Conservation (phyloP, 2,888 invertebrate species). For the Cremastinae sp. region DNA sequence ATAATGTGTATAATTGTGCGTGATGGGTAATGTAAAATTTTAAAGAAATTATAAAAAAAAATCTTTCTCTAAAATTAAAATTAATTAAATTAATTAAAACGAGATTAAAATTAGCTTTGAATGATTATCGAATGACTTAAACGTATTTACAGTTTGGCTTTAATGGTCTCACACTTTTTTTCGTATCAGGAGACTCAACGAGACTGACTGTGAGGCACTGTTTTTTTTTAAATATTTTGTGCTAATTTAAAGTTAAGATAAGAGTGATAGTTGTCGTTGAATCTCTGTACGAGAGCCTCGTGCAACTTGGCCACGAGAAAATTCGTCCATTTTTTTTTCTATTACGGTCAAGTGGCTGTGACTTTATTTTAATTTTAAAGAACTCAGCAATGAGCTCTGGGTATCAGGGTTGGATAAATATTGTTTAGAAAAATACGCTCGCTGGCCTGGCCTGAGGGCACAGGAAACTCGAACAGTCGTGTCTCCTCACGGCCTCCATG, state of each 20-base stretch:
- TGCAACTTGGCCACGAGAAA: conserved; percentile 48
- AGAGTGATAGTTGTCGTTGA: conserved; percentile 47
- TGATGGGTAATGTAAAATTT: neutral
- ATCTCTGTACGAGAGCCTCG: conserved; percentile 56
- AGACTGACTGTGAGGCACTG: conserved; percentile 36
- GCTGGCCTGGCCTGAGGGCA: conserved; percentile 80
- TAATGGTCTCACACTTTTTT: conserved; percentile 40
- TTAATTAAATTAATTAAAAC: conserved; percentile 12
- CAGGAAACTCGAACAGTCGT: conserved; percentile 85
- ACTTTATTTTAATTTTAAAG: conserved; percentile 38
- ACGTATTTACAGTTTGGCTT: conserved; percentile 63
- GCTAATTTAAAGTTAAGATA: conserved; percentile 26
- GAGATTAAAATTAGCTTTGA: conserved; percentile 2
- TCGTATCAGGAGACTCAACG: conserved; percentile 44
- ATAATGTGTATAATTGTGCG: conserved; percentile 36
- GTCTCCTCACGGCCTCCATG: conserved; percentile 86
- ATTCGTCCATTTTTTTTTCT: conserved; percentile 19
- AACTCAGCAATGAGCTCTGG: conserved; percentile 36
- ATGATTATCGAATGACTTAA: conserved; percentile 29
- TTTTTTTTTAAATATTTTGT: conserved; percentile 36
- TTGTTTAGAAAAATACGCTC: conserved; percentile 68
- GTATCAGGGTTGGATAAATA: neutral
- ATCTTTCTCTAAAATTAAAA: neutral
- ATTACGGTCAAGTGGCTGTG: conserved; percentile 34
- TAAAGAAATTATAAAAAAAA: neutral